A percentile compares a stretch with the other conserved stretches of the same genome.
Evolutionary conservation across 2,113 vertebrate genomes (phyloP).

Genomic region (Odocoileus virginianus): DNA sequence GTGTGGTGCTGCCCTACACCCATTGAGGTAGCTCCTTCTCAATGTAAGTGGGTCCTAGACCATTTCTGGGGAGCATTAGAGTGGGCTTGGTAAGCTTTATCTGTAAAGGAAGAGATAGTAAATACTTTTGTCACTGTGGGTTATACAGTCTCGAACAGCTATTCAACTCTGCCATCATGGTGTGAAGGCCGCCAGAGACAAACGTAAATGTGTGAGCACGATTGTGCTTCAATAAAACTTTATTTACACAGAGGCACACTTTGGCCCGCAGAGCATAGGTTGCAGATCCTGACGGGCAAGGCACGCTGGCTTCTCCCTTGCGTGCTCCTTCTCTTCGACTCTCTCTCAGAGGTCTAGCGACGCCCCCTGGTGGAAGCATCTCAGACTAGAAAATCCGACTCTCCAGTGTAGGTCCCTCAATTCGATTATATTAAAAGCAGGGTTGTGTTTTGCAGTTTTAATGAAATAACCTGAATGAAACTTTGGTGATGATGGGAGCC

Average conservation of each 20-base stretch:
- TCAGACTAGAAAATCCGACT: not conserved
- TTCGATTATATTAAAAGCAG: not conserved
- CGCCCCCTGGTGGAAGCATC: constrained; percentile 32
- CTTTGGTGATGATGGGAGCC: not conserved
- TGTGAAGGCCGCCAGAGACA: not conserved
- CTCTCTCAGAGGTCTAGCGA: not conserved
- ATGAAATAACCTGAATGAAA: not conserved
- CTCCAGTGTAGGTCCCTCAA: not conserved
- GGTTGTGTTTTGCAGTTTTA: not conserved
- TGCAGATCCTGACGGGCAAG: not conserved
- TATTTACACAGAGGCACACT: not conserved
- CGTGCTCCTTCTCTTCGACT: not conserved
- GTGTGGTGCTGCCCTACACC: accelerated
- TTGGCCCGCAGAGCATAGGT: accelerated
- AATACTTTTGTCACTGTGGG: not conserved
- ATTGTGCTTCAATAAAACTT: not conserved
- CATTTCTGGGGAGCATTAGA: not conserved
- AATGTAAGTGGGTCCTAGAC: no score
- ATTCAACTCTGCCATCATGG: not conserved
- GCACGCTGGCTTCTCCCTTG: accelerated
- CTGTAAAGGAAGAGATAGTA: not conserved
- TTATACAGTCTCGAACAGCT: not conserved
- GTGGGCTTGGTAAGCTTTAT: not conserved
- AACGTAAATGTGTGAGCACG: not conserved
- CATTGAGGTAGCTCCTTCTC: not conserved